phyloP scores from a whole-genome alignment of 2,888 invertebrate genomes.

The Steinernema carpocapsae region DNA sequence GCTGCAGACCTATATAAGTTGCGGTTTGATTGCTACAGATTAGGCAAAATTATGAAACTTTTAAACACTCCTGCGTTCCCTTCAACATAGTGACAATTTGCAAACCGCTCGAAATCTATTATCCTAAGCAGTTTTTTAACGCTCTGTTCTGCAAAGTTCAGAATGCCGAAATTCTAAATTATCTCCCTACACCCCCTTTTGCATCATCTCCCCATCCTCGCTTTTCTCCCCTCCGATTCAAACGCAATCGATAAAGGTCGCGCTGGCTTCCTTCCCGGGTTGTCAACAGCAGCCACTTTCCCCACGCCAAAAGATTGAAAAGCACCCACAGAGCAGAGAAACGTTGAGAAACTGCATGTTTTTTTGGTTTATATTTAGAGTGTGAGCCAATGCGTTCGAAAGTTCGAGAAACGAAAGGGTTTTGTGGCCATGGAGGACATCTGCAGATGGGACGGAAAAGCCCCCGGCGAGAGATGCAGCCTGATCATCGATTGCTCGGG shows the following conservation, averaged over 20 bases:
- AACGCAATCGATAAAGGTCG: background rate
- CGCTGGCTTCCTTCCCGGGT: background rate
- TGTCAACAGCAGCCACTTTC: constrained; percentile 12
- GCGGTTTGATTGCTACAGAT: no score
- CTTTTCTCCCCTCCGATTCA: background rate
- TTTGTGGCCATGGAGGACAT: constrained; percentile 40
- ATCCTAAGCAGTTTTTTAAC: no score
- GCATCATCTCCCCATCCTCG: background rate
- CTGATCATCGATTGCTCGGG: constrained; percentile 66
- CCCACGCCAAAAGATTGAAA: background rate
- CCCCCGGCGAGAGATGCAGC: constrained; percentile 33
- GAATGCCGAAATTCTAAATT: no score
- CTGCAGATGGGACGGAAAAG: constrained; percentile 14
- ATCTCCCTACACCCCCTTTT: no score
- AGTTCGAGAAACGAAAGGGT: constrained; percentile 22
- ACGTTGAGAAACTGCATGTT: background rate
- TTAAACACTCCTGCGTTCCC: no score
- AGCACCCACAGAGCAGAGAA: constrained; percentile 3
- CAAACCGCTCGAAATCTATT: no score
- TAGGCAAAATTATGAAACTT: no score
- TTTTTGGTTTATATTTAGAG: background rate
- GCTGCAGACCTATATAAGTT: no score
- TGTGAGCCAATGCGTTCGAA: background rate
- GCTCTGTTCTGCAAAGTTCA: no score
- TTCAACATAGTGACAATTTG: no score